phyloP scores from a whole-genome alignment of 2,797 vertebrate genomes.

The Ateles fusciceps region DNA sequence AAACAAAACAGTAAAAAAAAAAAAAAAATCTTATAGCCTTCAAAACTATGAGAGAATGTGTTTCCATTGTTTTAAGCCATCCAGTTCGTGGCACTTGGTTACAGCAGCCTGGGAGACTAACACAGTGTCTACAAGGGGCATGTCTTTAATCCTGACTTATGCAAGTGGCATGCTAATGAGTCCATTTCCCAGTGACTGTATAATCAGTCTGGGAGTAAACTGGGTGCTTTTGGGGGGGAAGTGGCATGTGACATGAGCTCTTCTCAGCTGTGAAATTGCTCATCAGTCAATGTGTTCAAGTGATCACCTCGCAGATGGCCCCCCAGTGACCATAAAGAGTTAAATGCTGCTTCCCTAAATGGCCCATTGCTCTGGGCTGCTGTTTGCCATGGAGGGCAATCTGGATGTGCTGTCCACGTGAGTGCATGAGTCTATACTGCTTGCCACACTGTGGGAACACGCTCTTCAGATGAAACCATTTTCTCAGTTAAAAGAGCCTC shows the following conservation, averaged over 20 bases:
- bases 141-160: not conserved
- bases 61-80: not conserved
- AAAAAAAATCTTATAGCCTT: not conserved
- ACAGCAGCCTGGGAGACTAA: not conserved
- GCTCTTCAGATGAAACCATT: not conserved
- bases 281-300: not conserved
- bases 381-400: not conserved
- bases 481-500: not conserved
- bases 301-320: not conserved
- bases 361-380: not conserved
- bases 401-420: not conserved
- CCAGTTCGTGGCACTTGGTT: fast-evolving
- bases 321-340: slow-evolving; percentile 59
- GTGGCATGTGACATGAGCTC: not conserved
- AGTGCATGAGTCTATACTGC: fast-evolving
- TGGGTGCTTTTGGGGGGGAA: slow-evolving; percentile 29
- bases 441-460: not conserved
- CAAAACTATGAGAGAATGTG: fast-evolving
- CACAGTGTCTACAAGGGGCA: not conserved
- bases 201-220: slow-evolving; percentile 19
- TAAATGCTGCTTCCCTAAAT: slow-evolving; percentile 24
- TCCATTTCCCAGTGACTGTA: not conserved
- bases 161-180: not conserved
- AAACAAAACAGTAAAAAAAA: too few relatives aligned
- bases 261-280: slow-evolving; percentile 72